These are phyloP conservation scores for Rousettus madagascariensis DNA, from an alignment of 2,797 vertebrate genomes.

Conservation along the genomic window DNA sequence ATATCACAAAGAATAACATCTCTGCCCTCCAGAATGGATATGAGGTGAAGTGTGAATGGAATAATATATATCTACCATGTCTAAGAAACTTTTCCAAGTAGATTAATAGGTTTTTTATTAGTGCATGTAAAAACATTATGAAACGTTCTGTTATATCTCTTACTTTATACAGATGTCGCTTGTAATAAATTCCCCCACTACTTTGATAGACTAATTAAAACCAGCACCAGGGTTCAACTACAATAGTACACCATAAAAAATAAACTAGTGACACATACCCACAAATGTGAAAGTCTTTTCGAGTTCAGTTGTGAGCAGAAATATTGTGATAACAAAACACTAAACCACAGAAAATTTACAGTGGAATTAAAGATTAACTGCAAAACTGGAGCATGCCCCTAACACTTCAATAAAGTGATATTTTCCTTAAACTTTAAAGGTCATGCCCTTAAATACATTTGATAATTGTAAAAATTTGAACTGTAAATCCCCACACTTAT, in stretches of 20 bases:
- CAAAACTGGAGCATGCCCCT: background rate
- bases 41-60: background rate
- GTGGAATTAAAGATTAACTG: slow-evolving; percentile 11
- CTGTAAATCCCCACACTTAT: background rate
- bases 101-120: background rate
- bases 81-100: slow-evolving; percentile 8
- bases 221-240: background rate
- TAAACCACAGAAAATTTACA: slow-evolving; percentile 17
- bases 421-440: slow-evolving; percentile 52
- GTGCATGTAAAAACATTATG: background rate
- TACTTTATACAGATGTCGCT: background rate
- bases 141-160: background rate
- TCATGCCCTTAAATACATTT: slow-evolving; percentile 19
- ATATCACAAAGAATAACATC: background rate
- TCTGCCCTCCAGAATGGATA: background rate
- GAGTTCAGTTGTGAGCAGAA: slow-evolving; percentile 20
- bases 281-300: background rate
- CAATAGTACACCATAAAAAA: background rate
- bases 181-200: background rate
- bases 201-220: slow-evolving; percentile 4
- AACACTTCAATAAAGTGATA: background rate
- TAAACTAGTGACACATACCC: background rate
- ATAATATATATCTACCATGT: background rate
- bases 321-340: background rate
- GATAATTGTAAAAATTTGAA: slow-evolving; percentile 40